These are phyloP conservation scores for Netelia fuscicornis DNA, from an alignment of 2,888 invertebrate species.

Conservation along the genomic window DNA sequence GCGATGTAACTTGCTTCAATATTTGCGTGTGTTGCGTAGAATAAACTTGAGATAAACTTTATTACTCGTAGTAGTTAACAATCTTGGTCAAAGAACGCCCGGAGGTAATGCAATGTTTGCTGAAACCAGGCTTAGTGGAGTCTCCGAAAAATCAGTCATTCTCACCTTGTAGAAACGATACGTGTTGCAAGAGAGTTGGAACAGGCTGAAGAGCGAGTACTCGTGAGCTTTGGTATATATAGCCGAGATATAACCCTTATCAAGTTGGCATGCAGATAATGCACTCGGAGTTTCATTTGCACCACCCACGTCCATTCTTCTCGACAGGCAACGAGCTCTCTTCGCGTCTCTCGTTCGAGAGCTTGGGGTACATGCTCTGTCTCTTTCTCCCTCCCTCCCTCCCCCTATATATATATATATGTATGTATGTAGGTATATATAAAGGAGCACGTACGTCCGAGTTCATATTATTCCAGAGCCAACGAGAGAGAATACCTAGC, in stretches of 20 bases:
- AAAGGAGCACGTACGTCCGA: constrained; percentile 51
- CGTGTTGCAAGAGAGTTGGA: constrained; percentile 10
- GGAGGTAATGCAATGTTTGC: constrained; percentile 7
- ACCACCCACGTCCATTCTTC: constrained; percentile 67
- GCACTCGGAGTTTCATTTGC: constrained; percentile 68
- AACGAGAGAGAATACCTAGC: constrained; percentile 48
- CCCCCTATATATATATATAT: constrained; percentile 1
- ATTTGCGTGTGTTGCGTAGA: neutral
- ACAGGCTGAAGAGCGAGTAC: constrained; percentile 8
- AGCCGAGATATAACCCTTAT: constrained; percentile 64
- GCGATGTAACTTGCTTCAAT: no score
- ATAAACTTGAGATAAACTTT: neutral
- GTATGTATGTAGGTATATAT: neutral
- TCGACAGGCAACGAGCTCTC: constrained; percentile 61
- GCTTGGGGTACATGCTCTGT: constrained; percentile 9
- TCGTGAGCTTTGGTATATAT: constrained; percentile 26
- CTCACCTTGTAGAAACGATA: neutral
- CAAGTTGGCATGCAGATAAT: constrained; percentile 69
- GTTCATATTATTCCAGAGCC: constrained; percentile 62
- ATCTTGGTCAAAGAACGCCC: constrained; percentile 1
- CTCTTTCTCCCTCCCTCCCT: neutral
- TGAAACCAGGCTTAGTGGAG: neutral
- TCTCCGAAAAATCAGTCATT: neutral
- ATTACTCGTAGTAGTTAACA: neutral
- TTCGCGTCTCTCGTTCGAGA: constrained; percentile 44